phyloP scores from a whole-genome alignment of 2,113 vertebrate genomes.

The Urocynchramus pylzowi region DNA sequence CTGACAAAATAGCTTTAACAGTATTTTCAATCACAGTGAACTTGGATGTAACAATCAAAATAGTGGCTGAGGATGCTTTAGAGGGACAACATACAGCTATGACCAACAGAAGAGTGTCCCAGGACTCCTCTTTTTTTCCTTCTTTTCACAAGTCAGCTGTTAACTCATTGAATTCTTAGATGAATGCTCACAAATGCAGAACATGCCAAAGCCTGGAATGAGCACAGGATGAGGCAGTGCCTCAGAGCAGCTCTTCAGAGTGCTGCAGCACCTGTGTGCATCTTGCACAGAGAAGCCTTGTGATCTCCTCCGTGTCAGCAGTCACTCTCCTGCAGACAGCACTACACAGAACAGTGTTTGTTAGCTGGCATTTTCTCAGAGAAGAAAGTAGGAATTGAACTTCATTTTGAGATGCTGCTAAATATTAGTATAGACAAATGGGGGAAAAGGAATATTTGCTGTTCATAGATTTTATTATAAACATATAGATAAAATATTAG shows the following conservation, averaged over 20 bases:
- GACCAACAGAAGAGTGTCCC: not conserved
- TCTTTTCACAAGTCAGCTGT: not conserved
- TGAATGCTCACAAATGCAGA: not conserved
- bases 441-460: not conserved
- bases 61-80: not conserved
- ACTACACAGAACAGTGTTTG: not conserved
- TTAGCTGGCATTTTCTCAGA: not conserved
- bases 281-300: not conserved
- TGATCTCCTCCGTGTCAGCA: rapidly evolving
- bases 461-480: constrained; percentile 7
- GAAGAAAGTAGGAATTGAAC: not conserved
- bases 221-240: not conserved
- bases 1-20: not conserved
- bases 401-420: not conserved
- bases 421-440: not conserved
- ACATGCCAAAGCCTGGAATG: not conserved
- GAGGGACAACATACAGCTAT: not conserved
- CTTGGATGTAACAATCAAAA: not conserved
- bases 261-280: not conserved
- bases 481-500: constrained; percentile 12
- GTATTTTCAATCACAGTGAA: not conserved
- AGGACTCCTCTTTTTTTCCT: not conserved
- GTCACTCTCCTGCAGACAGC: not conserved
- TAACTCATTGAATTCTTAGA: not conserved
- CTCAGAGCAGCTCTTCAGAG: not conserved